phyloP scores from a whole-genome alignment of 2,888 invertebrate genomes.

The Odontocolon sp. region DNA sequence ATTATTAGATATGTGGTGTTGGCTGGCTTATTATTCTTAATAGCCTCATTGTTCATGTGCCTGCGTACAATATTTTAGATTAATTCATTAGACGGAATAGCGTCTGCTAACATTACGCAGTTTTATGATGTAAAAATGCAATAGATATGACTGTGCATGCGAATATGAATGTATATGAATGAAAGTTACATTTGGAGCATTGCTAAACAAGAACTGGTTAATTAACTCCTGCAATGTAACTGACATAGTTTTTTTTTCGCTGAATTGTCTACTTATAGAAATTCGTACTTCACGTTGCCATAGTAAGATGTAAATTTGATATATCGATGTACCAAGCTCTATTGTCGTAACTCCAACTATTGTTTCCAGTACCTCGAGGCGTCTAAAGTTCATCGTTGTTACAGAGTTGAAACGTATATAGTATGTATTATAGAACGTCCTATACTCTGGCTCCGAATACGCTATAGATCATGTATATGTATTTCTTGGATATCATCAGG shows the following conservation, averaged over 20 bases:
- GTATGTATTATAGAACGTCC: constrained; percentile 3
- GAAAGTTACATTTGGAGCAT: too few relatives aligned
- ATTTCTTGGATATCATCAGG: neutral
- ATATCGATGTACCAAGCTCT: constrained; percentile 27
- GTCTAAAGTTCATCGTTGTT: constrained; percentile 44
- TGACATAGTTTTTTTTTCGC: neutral
- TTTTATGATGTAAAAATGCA: too few relatives aligned
- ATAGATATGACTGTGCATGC: too few relatives aligned
- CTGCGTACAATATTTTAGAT: too few relatives aligned
- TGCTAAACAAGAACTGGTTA: too few relatives aligned
- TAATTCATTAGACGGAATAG: too few relatives aligned
- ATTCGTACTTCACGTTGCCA: neutral
- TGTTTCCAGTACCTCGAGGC: constrained; percentile 36
- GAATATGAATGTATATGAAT: too few relatives aligned
- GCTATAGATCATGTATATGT: neutral
- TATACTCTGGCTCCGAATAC: neutral
- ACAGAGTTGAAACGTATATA: constrained; percentile 11
- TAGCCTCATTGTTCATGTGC: too few relatives aligned
- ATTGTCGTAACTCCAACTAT: constrained; percentile 40
- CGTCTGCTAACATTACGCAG: too few relatives aligned
- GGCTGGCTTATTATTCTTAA: too few relatives aligned
- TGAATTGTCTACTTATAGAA: constrained; percentile 4
- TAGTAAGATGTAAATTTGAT: constrained; percentile 30
- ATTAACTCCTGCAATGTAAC: neutral
- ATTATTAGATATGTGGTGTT: too few relatives aligned